Conservation (phyloP, 2,797 vertebrate species). For the Mionectes olivaceus region DNA sequence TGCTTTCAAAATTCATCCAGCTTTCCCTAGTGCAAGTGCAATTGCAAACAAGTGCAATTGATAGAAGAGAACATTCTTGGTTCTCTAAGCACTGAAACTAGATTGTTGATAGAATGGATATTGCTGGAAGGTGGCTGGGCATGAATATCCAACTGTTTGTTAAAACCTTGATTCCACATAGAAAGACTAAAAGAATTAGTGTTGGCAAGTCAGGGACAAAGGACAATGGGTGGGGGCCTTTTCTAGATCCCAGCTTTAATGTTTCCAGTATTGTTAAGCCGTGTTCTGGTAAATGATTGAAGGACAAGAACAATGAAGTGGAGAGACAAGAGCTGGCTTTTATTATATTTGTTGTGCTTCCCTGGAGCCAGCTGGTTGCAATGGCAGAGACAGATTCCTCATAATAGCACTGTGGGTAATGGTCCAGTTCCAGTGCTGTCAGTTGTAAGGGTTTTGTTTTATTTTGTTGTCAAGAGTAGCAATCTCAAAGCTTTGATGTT, state of each 20-base stretch:
- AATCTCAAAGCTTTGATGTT: neutral
- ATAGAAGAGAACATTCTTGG: neutral
- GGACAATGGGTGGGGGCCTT: too few species aligned
- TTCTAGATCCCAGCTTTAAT: neutral
- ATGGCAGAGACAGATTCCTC: neutral
- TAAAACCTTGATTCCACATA: neutral
- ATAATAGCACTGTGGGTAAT: fast-evolving
- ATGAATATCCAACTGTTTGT: neutral
- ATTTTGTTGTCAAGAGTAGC: neutral
- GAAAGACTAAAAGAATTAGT: neutral
- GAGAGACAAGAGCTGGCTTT: neutral
- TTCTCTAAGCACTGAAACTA: neutral
- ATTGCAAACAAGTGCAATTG: neutral
- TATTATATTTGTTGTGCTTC: neutral
- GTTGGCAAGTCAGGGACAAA: neutral
- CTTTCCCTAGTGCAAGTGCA: neutral
- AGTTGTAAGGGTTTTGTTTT: neutral
- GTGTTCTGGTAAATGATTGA: neutral
- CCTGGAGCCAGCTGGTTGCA: neutral
- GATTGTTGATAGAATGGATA: neutral
- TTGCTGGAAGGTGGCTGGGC: neutral
- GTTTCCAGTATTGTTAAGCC: neutral
- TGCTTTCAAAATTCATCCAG: neutral
- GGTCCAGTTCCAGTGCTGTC: neutral
- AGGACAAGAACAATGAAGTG: neutral